Percentiles rank a stretch among this genome's conserved stretches.
phyloP scores from a whole-genome alignment of 1,140 invertebrate genomes.

The Portunus trituberculatus region DNA sequence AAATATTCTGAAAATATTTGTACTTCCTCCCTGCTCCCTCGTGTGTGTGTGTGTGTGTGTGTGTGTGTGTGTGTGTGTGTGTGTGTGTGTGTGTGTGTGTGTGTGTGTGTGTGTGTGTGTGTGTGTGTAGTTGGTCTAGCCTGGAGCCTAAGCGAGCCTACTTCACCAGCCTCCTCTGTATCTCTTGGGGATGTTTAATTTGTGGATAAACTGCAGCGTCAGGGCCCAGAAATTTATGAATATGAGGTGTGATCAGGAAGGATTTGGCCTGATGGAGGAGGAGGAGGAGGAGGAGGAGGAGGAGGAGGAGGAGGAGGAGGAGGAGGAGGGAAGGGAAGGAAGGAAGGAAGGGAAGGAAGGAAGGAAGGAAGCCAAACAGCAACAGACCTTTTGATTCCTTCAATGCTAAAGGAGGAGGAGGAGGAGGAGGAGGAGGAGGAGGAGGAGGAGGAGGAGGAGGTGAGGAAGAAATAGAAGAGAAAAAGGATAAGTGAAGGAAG shows the following conservation, averaged over 20 bases:
- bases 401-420: no score
- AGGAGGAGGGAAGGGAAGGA: not conserved
- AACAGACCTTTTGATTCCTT: no score
- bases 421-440: not conserved
- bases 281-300: not conserved
- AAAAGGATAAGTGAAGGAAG: not conserved
- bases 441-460: not conserved
- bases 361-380: no score
- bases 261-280: not conserved
- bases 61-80: no score
- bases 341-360: not conserved
- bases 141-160: no score
- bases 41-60: no score
- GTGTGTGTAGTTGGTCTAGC: not conserved
- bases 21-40: no score
- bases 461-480: not conserved
- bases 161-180: no score
- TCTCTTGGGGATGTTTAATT: no score
- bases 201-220: no score
- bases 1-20: no score
- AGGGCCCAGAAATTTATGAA: not conserved
- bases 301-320: not conserved
- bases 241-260: not conserved
- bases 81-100: not conserved
- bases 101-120: constrained; percentile 25